Evolutionary conservation across 2,888 invertebrate species (phyloP), one percentile per base, ranked within the genome.

Genomic region (Microchrysa polita): DNA sequence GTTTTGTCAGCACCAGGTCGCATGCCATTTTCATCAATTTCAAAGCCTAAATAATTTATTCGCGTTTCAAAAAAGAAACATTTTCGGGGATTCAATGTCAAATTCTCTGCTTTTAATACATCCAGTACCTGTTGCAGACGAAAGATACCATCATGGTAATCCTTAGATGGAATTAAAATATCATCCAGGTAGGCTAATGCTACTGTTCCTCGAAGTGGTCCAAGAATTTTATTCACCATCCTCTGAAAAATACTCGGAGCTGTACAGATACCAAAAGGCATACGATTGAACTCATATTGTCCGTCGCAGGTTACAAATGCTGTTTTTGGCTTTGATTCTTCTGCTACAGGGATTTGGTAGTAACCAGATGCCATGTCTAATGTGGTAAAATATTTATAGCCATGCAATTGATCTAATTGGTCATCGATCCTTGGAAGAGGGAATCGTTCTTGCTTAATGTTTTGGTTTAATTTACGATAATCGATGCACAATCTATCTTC

Each of bases 1-100:
- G 78, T 76, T 79, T 80, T 81, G 5, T 65, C 55, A 71, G 48
- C 12, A 12, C 77, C 77, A 2, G 79, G 79, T 67, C 76, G 48
- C 18, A 81, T 74, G 0, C 77, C 78, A 9, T 77, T 77, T 23
- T 67, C 74, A n/a, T 76, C 74, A 61, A 80, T 76, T 74, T 61
- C 42, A 20, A 74, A 72, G 1, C 77, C 77, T 1, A 77, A 42
- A 57, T 74, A 77, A 7, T 55, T 57, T 5, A 77, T 75, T 48
- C 67, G 61, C 0, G 60, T 72, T 52, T 73, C 27, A 4, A 77
- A 72, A 23, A 77, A 77, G 14, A 52, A 42, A 22, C 76, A 75
- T 40, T 75, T 76, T 14, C 69, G 67, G 5, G 55, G 40, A 23
- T 76, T 76, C 2, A 75, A 16, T 0, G 75, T 76, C 22, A 75